Percentiles rank a stretch among this genome's conserved stretches.
Evolutionary conservation across 2,113 vertebrate species (phyloP).

Genomic region (Ceuthmochares aereus): DNA sequence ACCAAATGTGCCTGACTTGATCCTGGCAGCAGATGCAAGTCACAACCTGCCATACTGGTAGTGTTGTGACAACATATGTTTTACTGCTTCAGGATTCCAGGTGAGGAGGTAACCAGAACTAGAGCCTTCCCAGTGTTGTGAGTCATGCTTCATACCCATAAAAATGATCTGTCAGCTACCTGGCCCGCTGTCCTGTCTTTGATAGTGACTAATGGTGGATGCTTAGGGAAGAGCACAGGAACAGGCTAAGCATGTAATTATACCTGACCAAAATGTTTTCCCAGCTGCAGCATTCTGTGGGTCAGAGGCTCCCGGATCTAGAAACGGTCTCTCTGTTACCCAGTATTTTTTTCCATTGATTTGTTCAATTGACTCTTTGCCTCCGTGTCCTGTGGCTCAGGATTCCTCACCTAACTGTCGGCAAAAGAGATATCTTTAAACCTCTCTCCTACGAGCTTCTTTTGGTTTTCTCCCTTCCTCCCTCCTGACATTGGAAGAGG

Average conservation of each 20-base stretch:
- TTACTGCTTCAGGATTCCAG: neutral
- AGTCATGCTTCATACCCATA: slow-evolving; percentile 5
- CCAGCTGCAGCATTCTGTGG: neutral
- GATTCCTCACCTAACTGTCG: neutral
- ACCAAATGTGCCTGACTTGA: neutral
- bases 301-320: neutral
- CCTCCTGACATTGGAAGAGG: neutral
- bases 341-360: neutral
- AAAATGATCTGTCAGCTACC: slow-evolving; percentile 27
- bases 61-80: neutral
- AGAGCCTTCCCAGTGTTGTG: neutral
- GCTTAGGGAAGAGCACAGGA: neutral
- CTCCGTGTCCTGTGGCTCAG: neutral
- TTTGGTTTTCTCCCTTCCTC: neutral
- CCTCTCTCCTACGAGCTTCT: neutral
- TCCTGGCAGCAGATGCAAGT: neutral
- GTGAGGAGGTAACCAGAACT: neutral
- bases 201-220: slow-evolving; percentile 20
- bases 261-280: neutral
- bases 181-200: slow-evolving; percentile 19
- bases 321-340: neutral
- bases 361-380: neutral
- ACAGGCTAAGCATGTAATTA: neutral
- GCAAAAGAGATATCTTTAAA: neutral
- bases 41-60: neutral